Percentiles rank a stretch among this genome's conserved stretches.
Conservation (phyloP, 1,140 invertebrate species). For the Euborellia annulipes region DNA sequence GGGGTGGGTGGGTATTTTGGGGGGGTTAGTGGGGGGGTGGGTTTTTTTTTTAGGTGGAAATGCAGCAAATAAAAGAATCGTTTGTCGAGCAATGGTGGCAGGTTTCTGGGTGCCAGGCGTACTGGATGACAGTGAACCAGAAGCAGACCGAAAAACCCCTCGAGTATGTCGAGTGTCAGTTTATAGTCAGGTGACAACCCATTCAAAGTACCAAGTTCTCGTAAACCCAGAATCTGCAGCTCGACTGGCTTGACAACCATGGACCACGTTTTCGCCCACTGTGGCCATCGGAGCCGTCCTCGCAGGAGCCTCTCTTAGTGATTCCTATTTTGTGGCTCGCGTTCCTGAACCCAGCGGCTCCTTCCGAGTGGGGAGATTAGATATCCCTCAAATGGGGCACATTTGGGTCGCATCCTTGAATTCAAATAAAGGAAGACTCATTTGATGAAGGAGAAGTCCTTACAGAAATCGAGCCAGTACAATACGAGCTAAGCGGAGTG, state of each 20-base stretch:
- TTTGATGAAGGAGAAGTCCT: constrained; percentile 50
- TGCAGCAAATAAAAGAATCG: constrained; percentile 20
- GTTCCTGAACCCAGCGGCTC: too few relatives aligned
- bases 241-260: constrained; percentile 49
- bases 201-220: constrained; percentile 46
- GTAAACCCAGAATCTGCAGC: constrained; percentile 61
- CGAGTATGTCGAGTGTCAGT: constrained; percentile 44
- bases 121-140: constrained; percentile 26
- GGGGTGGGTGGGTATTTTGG: too few relatives aligned
- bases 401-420: too few relatives aligned
- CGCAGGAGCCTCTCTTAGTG: constrained; percentile 18
- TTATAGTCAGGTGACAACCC: constrained; percentile 36
- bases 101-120: constrained; percentile 54
- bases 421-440: constrained; percentile 25
- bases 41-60: too few relatives aligned
- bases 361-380: too few relatives aligned
- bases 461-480: constrained; percentile 56
- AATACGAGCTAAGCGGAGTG: constrained; percentile 51
- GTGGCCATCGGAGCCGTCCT: constrained; percentile 47
- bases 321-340: neutral
- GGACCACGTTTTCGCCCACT: constrained; percentile 43
- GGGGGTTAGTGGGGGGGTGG: too few relatives aligned
- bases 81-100: constrained; percentile 52
- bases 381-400: too few relatives aligned
- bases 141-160: constrained; percentile 29